These are phyloP conservation scores for Galeruca laticollis DNA, from an alignment of 2,888 invertebrate species.

Conservation along the genomic window DNA sequence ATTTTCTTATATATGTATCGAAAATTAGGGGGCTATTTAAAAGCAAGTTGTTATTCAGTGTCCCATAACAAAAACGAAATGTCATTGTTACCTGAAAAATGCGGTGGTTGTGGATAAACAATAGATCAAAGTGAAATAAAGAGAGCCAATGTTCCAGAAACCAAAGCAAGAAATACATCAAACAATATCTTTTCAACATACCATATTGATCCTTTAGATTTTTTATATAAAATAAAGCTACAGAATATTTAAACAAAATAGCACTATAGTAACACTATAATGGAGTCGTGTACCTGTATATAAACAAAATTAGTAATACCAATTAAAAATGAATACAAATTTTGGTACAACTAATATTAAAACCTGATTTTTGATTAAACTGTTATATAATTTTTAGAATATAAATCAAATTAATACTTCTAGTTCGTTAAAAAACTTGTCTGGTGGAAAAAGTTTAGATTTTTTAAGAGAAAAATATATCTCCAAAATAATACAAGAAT, in stretches of 20 bases:
- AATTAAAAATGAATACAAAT: conserved; percentile 2
- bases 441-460: too few relatives aligned
- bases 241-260: conserved; percentile 17
- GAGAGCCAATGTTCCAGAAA: conserved; percentile 15
- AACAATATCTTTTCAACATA: conserved; percentile 15
- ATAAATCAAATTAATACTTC: neutral
- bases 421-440: neutral
- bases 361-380: neutral
- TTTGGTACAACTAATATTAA: neutral
- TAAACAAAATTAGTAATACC: conserved; percentile 17
- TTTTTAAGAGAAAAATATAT: too few relatives aligned
- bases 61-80: neutral
- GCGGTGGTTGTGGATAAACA: neutral
- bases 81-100: neutral
- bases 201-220: conserved; percentile 13
- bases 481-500: too few relatives aligned
- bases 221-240: conserved; percentile 14
- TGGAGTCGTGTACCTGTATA: conserved; percentile 21
- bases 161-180: conserved; percentile 5
- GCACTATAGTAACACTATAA: conserved; percentile 8
- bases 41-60: too few relatives aligned
- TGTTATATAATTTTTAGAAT: neutral
- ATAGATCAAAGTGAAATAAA: neutral
- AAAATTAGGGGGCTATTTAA: too few relatives aligned
- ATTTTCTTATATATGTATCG: too few relatives aligned